Percentiles rank a stretch among this genome's conserved stretches.
Evolutionary conservation across 2,113 vertebrate genomes (phyloP).

Genomic region (Tetraodon nigroviridis): DNA sequence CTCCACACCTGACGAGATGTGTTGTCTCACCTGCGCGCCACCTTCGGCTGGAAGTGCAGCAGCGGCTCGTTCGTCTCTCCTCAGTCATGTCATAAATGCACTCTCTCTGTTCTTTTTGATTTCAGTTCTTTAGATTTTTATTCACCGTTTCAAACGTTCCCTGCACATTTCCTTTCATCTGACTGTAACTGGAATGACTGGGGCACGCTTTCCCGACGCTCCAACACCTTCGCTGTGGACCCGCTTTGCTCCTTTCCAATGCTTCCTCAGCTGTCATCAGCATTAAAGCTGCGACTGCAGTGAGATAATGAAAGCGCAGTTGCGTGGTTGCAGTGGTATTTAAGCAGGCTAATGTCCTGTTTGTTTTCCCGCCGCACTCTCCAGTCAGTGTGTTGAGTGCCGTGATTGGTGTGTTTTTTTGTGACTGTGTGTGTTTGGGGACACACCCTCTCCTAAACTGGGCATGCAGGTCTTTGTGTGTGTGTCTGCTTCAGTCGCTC

Average conservation of each 20-base stretch:
- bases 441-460: slow-evolving; percentile 40
- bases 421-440: slow-evolving; percentile 37
- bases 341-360: slow-evolving; percentile 62
- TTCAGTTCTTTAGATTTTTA: too few relatives aligned
- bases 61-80: slow-evolving; percentile 33
- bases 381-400: slow-evolving; percentile 47
- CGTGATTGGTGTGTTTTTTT: slow-evolving; percentile 54
- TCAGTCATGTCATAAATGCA: too few relatives aligned
- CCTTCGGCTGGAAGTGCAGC: slow-evolving; percentile 34
- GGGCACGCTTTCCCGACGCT: not conserved
- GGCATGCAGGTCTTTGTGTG: slow-evolving; percentile 23
- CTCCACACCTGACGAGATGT: slow-evolving; percentile 69
- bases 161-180: too few relatives aligned
- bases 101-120: too few relatives aligned
- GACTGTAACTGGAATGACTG: too few relatives aligned
- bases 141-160: too few relatives aligned
- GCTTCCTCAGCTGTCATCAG: slow-evolving; percentile 43
- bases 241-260: slow-evolving; percentile 14
- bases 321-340: slow-evolving; percentile 45
- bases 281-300: slow-evolving; percentile 30
- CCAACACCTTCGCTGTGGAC: not conserved
- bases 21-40: slow-evolving; percentile 54
- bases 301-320: slow-evolving; percentile 47
- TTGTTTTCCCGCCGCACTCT: slow-evolving; percentile 64
- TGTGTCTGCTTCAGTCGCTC: slow-evolving; percentile 36